Evolutionary conservation across 2,888 invertebrate species (phyloP).

Genomic region (Drosophila paucipuncta): DNA sequence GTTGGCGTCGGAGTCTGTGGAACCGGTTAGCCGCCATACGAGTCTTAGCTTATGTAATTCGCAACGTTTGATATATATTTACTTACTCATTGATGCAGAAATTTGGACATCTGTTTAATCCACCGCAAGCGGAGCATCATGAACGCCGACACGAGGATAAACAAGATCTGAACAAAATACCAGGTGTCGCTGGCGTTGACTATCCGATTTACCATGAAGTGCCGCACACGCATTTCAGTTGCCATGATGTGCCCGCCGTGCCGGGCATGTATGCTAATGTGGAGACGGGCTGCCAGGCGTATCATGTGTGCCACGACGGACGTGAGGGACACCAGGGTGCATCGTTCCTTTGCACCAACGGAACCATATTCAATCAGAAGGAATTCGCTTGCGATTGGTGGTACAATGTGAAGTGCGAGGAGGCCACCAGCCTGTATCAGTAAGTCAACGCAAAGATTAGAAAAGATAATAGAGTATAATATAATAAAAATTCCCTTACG

Average conservation of each 20-base stretch:
- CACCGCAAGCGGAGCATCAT: conserved; percentile 69
- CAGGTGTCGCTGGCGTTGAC: conserved; percentile 92
- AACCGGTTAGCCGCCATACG: conserved; percentile 64
- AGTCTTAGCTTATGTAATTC: conserved; percentile 64
- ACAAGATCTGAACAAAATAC: conserved; percentile 93
- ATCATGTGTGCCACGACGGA: conserved; percentile 95
- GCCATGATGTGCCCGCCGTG: conserved; percentile 91
- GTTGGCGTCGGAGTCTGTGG: conserved; percentile 40
- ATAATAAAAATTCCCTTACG: not conserved
- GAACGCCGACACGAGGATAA: conserved; percentile 72
- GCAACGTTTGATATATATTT: conserved; percentile 37
- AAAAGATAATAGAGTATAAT: not conserved
- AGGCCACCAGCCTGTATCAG: conserved; percentile 91
- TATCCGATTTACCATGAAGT: conserved; percentile 92
- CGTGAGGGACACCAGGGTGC: conserved; percentile 94
- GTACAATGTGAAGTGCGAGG: conserved; percentile 94
- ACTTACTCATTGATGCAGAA: conserved; percentile 65
- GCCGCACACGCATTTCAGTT: conserved; percentile 92
- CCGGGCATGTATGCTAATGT: conserved; percentile 97
- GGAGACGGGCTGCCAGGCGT: conserved; percentile 95
- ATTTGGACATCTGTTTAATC: conserved; percentile 83
- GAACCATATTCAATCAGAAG: conserved; percentile 94
- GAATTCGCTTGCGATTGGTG: conserved; percentile 96
- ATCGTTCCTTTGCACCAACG: conserved; percentile 93
- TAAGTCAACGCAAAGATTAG: conserved; percentile 82